Evolutionary conservation across 2,113 vertebrate genomes (phyloP).

Genomic region (Phasianus colchicus): DNA sequence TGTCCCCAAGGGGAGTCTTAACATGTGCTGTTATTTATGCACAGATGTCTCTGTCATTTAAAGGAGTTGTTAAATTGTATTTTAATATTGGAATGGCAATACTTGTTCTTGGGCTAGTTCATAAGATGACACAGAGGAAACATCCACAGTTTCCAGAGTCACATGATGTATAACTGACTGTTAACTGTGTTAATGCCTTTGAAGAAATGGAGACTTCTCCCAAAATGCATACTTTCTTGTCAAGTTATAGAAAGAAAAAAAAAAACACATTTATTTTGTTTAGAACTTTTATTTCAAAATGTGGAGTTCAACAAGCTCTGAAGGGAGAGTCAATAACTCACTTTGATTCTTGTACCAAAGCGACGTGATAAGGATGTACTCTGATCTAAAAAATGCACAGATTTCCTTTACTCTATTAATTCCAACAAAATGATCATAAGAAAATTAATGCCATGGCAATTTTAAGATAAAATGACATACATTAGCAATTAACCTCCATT

Average conservation of each 20-base stretch:
- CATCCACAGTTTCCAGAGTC: neutral
- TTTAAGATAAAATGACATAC: neutral
- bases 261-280: neutral
- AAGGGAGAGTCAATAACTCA: neutral
- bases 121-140: neutral
- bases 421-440: neutral
- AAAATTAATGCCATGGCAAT: neutral
- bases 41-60: slow-evolving; percentile 53
- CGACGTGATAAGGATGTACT: neutral
- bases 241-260: neutral
- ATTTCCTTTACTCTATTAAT: neutral
- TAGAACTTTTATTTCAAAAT: neutral
- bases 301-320: neutral
- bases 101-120: neutral
- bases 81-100: neutral
- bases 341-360: neutral
- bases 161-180: neutral
- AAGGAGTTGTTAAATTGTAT: slow-evolving; percentile 26
- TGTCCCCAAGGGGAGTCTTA: slow-evolving; percentile 52
- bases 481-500: neutral
- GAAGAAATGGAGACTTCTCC: neutral
- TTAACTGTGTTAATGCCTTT: neutral
- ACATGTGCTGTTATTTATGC: slow-evolving; percentile 7
- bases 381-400: neutral
- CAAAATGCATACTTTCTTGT: neutral